Evolutionary conservation across 2,113 vertebrate species (phyloP).

Genomic region (Oxygymnocypris stewartii): DNA sequence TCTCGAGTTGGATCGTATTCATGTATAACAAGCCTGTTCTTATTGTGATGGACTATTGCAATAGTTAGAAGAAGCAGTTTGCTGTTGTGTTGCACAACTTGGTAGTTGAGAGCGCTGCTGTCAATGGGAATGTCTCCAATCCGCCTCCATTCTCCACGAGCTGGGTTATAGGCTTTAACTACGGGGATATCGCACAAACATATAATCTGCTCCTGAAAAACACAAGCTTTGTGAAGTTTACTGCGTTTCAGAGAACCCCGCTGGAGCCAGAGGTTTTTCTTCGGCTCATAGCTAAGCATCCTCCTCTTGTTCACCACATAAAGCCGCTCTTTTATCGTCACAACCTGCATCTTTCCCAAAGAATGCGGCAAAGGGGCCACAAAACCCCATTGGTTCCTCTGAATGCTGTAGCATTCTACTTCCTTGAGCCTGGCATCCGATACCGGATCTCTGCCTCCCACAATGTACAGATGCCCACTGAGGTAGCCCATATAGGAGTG

Average conservation of each 20-base stretch:
- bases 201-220: conserved; percentile 85
- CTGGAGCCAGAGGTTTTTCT: conserved; percentile 84
- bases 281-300: conserved; percentile 85
- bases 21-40: conserved; percentile 85
- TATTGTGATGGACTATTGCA: conserved; percentile 82
- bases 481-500: conserved; percentile 85
- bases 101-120: conserved; percentile 83
- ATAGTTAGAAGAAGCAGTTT: conserved; percentile 84
- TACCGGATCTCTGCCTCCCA: conserved; percentile 81
- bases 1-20: conserved; percentile 80
- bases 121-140: conserved; percentile 83
- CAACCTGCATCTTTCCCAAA: conserved; percentile 83
- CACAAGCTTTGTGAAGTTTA: conserved; percentile 86
- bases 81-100: conserved; percentile 79
- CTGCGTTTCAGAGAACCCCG: conserved; percentile 82
- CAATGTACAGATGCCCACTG: conserved; percentile 82
- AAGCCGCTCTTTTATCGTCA: conserved; percentile 80
- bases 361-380: conserved; percentile 84
- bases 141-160: conserved; percentile 81
- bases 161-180: conserved; percentile 85
- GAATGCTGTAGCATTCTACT: conserved; percentile 86
- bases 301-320: conserved; percentile 85
- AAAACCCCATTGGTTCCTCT: conserved; percentile 86
- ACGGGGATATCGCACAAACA: conserved; percentile 87
- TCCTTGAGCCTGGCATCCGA: conserved; percentile 82